These are phyloP conservation scores for Pecten maximus DNA, from an alignment of 2,888 invertebrate species.

Conservation along the genomic window DNA sequence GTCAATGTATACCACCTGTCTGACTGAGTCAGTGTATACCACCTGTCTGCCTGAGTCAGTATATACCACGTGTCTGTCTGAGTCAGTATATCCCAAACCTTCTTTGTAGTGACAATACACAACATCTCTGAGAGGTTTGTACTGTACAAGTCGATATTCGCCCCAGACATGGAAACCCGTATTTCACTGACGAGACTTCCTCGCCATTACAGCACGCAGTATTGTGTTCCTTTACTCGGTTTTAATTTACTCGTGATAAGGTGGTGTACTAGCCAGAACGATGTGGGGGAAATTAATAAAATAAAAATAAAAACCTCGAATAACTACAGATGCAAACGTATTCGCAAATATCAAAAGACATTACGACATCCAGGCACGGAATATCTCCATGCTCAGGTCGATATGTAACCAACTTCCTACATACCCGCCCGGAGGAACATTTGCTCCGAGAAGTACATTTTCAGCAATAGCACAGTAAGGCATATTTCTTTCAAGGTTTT, in stretches of 20 bases:
- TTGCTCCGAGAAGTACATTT: too few species aligned
- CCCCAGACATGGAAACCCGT: too few species aligned
- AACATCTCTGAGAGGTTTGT: too few species aligned
- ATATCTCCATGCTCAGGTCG: not conserved
- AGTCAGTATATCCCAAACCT: too few species aligned
- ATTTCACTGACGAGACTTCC: not conserved
- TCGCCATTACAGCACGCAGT: not conserved
- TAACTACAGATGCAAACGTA: not conserved
- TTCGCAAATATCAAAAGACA: not conserved
- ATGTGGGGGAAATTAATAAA: constrained; percentile 14
- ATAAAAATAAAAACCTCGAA: not conserved
- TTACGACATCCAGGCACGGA: not conserved
- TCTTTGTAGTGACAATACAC: too few species aligned
- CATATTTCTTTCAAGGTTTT: not conserved
- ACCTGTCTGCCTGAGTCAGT: too few species aligned
- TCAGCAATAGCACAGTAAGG: too few species aligned
- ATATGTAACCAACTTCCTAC: not conserved
- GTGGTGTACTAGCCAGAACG: not conserved
- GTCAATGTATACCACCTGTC: too few species aligned
- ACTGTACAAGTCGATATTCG: too few species aligned
- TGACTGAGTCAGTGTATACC: too few species aligned
- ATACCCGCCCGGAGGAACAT: too few species aligned
- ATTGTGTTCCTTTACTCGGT: not conserved
- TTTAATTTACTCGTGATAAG: not conserved
- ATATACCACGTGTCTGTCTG: too few species aligned